Conservation (phyloP, 2,797 vertebrate genomes). For the Falco cherrug region DNA sequence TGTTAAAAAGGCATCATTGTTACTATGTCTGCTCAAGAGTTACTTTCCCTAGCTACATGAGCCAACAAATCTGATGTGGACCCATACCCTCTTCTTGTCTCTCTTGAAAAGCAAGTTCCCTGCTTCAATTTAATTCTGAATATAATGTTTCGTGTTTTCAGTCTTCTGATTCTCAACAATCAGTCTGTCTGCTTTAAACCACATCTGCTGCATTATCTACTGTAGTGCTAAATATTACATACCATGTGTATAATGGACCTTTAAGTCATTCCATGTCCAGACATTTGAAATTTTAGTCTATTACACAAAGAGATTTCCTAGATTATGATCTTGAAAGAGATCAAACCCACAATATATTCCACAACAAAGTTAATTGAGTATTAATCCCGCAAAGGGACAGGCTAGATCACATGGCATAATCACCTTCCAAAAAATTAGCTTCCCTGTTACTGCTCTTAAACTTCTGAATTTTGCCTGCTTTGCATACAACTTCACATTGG, state of each 20-base stretch:
- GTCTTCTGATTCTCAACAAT: background rate
- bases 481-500: background rate
- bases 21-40: background rate
- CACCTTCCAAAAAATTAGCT: background rate
- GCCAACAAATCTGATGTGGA: background rate
- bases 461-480: background rate
- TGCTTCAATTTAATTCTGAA: background rate
- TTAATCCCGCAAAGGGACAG: background rate
- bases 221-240: background rate
- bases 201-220: background rate
- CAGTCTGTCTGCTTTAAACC: background rate
- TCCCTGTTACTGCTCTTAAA: background rate
- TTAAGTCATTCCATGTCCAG: background rate
- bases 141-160: background rate
- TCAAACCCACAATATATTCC: background rate
- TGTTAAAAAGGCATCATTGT: no score
- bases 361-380: background rate
- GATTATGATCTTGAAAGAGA: background rate
- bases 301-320: background rate
- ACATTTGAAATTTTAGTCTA: background rate
- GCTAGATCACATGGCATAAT: background rate
- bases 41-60: background rate
- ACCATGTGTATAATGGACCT: background rate
- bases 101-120: background rate
- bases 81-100: background rate